Evolutionary conservation across 2,888 invertebrate genomes (phyloP).

Genomic region (Seira sanloemensis): DNA sequence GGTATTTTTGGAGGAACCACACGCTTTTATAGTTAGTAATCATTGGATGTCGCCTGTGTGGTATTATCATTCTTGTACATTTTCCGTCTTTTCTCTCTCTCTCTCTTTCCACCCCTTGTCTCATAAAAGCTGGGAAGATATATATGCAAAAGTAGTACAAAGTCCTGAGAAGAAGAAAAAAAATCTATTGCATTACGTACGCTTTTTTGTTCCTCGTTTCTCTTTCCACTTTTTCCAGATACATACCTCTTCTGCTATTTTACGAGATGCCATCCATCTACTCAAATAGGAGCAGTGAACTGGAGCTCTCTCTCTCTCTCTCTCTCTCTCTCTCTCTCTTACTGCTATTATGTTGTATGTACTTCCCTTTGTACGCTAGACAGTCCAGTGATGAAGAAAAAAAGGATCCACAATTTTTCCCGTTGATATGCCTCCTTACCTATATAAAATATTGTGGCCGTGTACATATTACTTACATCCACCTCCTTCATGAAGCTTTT

Average conservation of each 20-base stretch:
- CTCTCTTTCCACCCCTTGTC: too few species aligned
- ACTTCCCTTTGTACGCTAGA: too few species aligned
- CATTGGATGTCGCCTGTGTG: neutral
- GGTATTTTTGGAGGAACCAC: too few species aligned
- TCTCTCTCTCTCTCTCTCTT: too few species aligned
- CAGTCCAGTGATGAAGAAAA: neutral
- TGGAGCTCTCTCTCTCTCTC: too few species aligned
- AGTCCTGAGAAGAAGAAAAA: neutral
- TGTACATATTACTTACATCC: too few species aligned
- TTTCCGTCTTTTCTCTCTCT: too few species aligned
- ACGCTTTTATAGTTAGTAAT: too few species aligned
- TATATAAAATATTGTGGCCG: neutral
- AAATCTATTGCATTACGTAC: neutral
- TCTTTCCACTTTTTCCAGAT: neutral
- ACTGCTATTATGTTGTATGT: too few species aligned
- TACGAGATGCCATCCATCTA: constrained; percentile 19
- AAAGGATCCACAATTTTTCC: neutral
- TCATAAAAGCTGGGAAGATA: too few species aligned
- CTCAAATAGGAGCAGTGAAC: neutral
- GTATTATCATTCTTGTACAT: neutral
- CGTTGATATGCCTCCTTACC: neutral
- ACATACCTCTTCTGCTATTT: constrained; percentile 1
- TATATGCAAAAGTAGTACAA: neutral
- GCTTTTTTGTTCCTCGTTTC: constrained; percentile 9
- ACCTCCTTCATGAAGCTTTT: neutral